Evolutionary conservation across 2,888 invertebrate genomes (phyloP), one percentile per base, ranked within the genome.

Genomic region (Sclerodermus sp.): DNA sequence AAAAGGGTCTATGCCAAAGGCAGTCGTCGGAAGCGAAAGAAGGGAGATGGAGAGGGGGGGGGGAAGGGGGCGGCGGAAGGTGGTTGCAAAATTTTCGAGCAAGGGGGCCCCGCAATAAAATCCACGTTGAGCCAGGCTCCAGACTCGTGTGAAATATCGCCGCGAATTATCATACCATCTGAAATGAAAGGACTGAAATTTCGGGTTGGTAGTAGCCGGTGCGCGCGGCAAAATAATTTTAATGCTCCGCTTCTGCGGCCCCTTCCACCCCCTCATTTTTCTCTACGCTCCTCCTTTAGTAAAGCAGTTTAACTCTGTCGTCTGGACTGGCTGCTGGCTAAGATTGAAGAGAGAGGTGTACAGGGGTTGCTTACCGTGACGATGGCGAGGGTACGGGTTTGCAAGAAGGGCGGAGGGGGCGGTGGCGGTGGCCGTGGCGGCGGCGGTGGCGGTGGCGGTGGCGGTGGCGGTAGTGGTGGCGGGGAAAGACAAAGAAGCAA

Each of bases 141-240:
- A 64, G 64, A 63, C 66, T 59, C 58, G 66, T 59, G 62, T 74
- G 68, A 74, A 74, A 71, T 74, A 74, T 73, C 66, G 72, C 70
- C 70, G 49, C 71, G 72, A 74, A 74, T 74, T 74, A 74, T 74
- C 74, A 72, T 74, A 74, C 68, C 66, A 68, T 73, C 71, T 70
- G 71, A 74, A 74, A 74, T 74, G 71, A 74, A 74, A 74, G 74
- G 74, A 68, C 64, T 68, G 72, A 69, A 73, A 70, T 69, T 74
- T 73, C 66, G 66, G 60, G 57, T 23, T 23, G 23, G 4, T 56
- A 63, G 60, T 60, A 57, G 62, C 51, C 58, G 56, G 62, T 62
- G 58, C 60, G 58, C 62, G 68, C 47, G 69, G 67, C 64, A 71
- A 74, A 73, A 74, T 73, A 73, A 72, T 74, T 72, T 71, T 65